Evolutionary conservation across 2,113 vertebrate genomes (phyloP), one percentile per base, ranked within the genome.

Genomic region (Heloderma charlesbogerti): DNA sequence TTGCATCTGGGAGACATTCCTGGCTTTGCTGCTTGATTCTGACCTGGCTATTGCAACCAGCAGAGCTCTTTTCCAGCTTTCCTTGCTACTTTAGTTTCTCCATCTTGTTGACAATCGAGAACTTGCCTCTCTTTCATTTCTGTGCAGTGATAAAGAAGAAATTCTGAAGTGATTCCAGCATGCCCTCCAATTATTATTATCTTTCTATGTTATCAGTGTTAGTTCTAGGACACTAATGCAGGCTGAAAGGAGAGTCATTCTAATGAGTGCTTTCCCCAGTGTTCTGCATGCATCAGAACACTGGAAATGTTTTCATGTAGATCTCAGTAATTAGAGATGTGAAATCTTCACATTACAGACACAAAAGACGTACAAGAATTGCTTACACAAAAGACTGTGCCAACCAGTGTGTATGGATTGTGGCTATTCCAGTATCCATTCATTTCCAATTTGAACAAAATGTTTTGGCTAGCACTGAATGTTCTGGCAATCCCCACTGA

Each of bases 401-500:
- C 37, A 69, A 77, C 20, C 75, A 5, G 25, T 78, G 37, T 69
- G 20, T 66, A 34, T 57, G n/a, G 84, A 86, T 89, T 67, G 91
- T 67, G 88, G 29, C 4, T 54, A 71, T 6, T 77, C 43, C 83
- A 31, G 27, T 8, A 2, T 0, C 13, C 25, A 85, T 54, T 78
- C 78, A 79, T 0, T 37, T 91, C 45, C 82, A 87, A 82, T 0
- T 83, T 60, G 27, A 89, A 88, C 25, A 27, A 90, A 79, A 60
- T 82, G 72, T 69, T 94, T 94, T 86, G 18, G 75, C 66, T 57
- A 40, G 29, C 7, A 16, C 0, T 78, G 7, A 79, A 86, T 48
- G 40, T 1, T 45, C 0, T 0, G 66, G 0, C 0, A 12, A 8
- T 34, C 31, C 78, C 27, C 16, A 54, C 6, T 90, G 63, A 71